Evolutionary conservation across 1,140 invertebrate species (phyloP).

Genomic region (Lepidotrigona ventralis): DNA sequence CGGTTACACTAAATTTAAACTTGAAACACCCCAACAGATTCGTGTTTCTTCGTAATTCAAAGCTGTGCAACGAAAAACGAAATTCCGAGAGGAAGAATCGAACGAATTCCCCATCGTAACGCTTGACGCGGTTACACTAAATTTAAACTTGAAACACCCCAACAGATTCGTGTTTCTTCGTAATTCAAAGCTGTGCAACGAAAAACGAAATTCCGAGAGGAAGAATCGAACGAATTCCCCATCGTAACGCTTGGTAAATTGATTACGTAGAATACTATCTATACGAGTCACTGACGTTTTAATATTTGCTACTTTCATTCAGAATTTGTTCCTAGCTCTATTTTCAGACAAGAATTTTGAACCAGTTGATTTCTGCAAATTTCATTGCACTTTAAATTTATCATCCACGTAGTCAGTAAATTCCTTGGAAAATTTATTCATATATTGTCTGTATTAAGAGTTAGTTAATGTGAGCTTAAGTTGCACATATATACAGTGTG

Average conservation of each 20-base stretch:
- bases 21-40: slow-evolving; percentile 6
- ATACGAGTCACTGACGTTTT: too few species aligned
- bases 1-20: background rate
- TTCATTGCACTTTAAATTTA: too few species aligned
- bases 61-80: slow-evolving; percentile 5
- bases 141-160: too few species aligned
- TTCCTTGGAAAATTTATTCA: too few species aligned
- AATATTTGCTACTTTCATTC: background rate
- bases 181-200: slow-evolving; percentile 13
- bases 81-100: background rate
- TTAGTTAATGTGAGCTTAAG: too few species aligned
- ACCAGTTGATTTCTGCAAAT: too few species aligned
- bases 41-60: slow-evolving; percentile 30
- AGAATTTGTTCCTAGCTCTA: background rate
- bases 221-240: background rate
- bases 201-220: slow-evolving; percentile 13
- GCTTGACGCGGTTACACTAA: too few species aligned
- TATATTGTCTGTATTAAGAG: too few species aligned
- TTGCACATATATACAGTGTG: too few species aligned
- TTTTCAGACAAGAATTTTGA: too few species aligned
- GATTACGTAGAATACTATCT: background rate
- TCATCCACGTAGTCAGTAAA: too few species aligned
- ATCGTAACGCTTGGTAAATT: background rate
- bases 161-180: slow-evolving; percentile 24
- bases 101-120: background rate